Percentiles rank a stretch among this genome's conserved stretches.
phyloP scores from a whole-genome alignment of 2,888 invertebrate genomes.

The Cremastinae sp. region DNA sequence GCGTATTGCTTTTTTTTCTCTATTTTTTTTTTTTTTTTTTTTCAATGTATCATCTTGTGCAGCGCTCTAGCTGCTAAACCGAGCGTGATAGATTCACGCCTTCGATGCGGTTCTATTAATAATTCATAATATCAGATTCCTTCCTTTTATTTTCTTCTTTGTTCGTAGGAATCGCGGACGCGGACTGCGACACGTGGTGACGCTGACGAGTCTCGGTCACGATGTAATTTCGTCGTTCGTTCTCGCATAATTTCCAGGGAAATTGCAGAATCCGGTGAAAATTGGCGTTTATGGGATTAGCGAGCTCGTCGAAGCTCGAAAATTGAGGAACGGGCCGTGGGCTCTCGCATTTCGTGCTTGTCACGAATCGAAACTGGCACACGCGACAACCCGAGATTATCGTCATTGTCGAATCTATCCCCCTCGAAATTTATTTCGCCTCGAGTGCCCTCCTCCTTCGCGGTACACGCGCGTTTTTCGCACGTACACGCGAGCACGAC shows the following conservation, averaged over 20 bases:
- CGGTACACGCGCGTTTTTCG: constrained; percentile 16
- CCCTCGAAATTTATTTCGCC: constrained; percentile 59
- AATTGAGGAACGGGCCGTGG: neutral
- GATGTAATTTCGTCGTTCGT: neutral
- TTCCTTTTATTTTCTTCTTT: constrained; percentile 9
- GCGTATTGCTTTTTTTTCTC: too few species aligned
- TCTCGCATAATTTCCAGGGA: constrained; percentile 8
- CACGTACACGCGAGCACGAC: constrained; percentile 47
- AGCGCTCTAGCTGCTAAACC: constrained; percentile 51
- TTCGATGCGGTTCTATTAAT: constrained; percentile 44
- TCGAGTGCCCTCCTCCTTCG: constrained; percentile 23
- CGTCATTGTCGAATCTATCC: constrained; percentile 52
- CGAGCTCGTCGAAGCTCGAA: constrained; percentile 9
- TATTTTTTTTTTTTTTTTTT: neutral
- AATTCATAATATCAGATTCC: constrained; percentile 31
- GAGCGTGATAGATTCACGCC: constrained; percentile 57
- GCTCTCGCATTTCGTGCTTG: constrained; percentile 13
- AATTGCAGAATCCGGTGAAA: constrained; percentile 22
- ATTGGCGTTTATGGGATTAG: constrained; percentile 9
- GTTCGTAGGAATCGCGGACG: constrained; percentile 25
- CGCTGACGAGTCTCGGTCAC: constrained; percentile 5
- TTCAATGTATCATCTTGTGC: constrained; percentile 31
- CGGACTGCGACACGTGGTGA: neutral
- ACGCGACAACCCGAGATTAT: constrained; percentile 52
- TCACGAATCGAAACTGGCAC: constrained; percentile 54